Evolutionary conservation across 2,888 invertebrate species (phyloP).

Genomic region (Metacarcinus magister): DNA sequence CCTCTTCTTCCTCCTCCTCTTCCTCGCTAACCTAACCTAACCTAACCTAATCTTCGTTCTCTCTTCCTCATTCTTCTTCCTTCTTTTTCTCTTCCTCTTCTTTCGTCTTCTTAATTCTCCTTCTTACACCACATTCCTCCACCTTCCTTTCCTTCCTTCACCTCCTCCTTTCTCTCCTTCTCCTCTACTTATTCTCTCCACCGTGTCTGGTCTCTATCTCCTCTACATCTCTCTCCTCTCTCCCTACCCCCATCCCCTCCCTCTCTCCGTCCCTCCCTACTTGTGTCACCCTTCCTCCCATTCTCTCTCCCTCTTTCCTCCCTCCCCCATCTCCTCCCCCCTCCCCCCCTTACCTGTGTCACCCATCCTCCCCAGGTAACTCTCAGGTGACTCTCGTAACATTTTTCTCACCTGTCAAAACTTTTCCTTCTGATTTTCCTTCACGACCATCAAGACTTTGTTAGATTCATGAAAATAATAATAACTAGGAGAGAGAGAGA

Average conservation of each 20-base stretch:
- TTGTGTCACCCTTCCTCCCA: neutral
- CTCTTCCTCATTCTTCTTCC: neutral
- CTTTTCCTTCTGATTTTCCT: too few relatives aligned
- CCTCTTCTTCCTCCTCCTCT: neutral
- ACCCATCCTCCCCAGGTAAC: too few relatives aligned
- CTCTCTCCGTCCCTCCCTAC: neutral
- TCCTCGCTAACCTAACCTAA: too few relatives aligned
- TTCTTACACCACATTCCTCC: neutral
- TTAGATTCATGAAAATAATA: too few relatives aligned
- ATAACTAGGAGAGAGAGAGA: too few relatives aligned
- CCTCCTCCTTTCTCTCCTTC: neutral
- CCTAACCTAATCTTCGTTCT: neutral
- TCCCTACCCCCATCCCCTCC: neutral
- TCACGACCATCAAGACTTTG: too few relatives aligned
- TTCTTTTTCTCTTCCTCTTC: neutral
- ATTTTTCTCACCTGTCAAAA: too few relatives aligned
- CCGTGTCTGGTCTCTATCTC: neutral
- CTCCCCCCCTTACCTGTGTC: too few relatives aligned
- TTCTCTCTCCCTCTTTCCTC: neutral
- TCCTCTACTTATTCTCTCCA: neutral
- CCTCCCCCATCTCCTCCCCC: too few relatives aligned
- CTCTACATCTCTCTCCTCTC: too few relatives aligned
- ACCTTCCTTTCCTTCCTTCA: neutral
- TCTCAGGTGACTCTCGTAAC: too few relatives aligned
- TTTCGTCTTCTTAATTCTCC: neutral